Conservation (phyloP, 1,140 invertebrate genomes). For the Rhopalosiphum maidis region DNA sequence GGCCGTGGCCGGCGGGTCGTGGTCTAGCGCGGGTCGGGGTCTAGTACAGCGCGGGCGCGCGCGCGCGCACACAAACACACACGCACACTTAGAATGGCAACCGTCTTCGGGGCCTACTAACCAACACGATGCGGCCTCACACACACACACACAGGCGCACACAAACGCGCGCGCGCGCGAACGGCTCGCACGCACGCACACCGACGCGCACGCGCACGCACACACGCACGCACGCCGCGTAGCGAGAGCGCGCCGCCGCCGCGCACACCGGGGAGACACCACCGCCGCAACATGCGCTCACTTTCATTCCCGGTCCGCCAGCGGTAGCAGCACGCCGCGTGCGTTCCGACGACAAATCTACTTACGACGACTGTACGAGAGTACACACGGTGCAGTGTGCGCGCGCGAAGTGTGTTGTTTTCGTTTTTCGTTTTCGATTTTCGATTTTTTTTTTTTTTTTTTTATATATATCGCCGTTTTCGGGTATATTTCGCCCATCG, state of each 20-base stretch:
- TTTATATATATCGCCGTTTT: neutral
- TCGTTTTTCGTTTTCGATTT: neutral
- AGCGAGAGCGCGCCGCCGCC: constrained; percentile 19
- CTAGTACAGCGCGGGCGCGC: neutral
- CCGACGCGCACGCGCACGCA: neutral
- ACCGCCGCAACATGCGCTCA: constrained; percentile 48
- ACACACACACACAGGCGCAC: neutral
- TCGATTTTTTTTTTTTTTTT: neutral
- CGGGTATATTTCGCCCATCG: neutral
- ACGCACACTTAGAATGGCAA: neutral
- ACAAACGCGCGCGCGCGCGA: neutral
- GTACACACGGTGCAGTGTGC: constrained; percentile 13
- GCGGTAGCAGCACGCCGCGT: constrained; percentile 52
- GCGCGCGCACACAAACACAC: too few species aligned
- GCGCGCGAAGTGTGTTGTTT: constrained; percentile 34
- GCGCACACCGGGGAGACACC: constrained; percentile 18
- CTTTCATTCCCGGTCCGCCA: constrained; percentile 55
- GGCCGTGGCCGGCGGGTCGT: neutral
- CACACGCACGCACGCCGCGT: neutral
- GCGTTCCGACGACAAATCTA: constrained; percentile 50
- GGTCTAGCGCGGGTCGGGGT: neutral
- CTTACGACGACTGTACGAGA: constrained; percentile 3
- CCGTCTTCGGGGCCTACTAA: constrained; percentile 15
- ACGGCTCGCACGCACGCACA: neutral
- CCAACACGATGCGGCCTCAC: neutral